Conservation (phyloP, 2,113 vertebrate genomes). For the Arizona elegans region DNA sequence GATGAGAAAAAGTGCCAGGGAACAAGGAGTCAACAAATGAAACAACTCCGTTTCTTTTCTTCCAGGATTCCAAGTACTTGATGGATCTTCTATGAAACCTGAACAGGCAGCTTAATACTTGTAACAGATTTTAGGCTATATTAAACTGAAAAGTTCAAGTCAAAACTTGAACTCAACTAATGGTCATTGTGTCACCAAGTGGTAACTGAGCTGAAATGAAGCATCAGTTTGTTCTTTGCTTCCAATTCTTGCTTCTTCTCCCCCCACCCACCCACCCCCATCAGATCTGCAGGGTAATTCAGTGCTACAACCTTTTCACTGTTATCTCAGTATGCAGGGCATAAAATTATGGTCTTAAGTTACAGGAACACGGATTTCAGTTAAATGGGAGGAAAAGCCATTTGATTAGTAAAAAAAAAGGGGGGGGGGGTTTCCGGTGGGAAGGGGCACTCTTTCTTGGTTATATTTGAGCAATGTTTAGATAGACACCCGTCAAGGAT, state of each 20-base stretch:
- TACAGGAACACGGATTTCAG: background rate
- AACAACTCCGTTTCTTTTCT: background rate
- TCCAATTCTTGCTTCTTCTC: background rate
- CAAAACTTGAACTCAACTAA: background rate
- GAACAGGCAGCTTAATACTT: slow-evolving; percentile 22
- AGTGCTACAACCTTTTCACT: background rate
- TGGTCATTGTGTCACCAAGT: background rate
- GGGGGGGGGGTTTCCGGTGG: background rate
- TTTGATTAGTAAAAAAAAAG: background rate
- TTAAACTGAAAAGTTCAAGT: slow-evolving; percentile 16
- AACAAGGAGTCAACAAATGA: background rate
- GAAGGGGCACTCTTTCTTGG: background rate
- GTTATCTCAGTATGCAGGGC: background rate
- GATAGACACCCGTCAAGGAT: background rate
- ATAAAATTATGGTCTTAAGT: background rate
- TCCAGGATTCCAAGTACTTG: background rate
- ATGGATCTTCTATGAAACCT: slow-evolving; percentile 19
- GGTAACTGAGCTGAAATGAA: background rate
- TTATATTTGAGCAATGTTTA: background rate
- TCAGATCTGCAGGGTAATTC: background rate
- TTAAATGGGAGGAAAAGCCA: background rate
- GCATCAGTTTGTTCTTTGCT: background rate
- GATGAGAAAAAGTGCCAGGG: background rate
- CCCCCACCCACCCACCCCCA: accelerated
- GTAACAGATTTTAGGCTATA: slow-evolving; percentile 16